These are phyloP conservation scores for Psittacus erithacus DNA, from an alignment of 2,113 vertebrate species.

Conservation along the genomic window DNA sequence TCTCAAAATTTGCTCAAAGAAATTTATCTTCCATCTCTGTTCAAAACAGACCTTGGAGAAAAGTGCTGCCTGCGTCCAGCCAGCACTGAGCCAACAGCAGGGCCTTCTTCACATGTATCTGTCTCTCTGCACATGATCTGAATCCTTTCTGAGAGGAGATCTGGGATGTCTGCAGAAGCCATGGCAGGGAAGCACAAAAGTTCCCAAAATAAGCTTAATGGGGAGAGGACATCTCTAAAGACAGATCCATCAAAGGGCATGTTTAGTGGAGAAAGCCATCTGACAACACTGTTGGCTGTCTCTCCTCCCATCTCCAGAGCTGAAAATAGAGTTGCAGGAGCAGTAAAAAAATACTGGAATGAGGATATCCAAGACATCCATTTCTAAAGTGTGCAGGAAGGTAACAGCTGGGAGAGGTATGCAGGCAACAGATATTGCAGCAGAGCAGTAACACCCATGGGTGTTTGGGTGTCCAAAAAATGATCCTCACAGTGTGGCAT, in stretches of 20 bases:
- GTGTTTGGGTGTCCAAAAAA: not conserved
- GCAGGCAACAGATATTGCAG: not conserved
- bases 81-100: not conserved
- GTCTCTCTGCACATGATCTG: not conserved
- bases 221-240: not conserved
- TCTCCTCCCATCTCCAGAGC: not conserved
- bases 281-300: not conserved
- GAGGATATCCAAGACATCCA: not conserved
- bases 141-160: not conserved
- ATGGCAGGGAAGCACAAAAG: not conserved
- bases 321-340: not conserved
- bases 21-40: not conserved
- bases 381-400: not conserved
- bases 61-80: not conserved
- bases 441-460: not conserved
- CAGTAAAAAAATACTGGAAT: not conserved
- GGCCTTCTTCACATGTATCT: not conserved
- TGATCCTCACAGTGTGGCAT: rapidly evolving
- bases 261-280: not conserved
- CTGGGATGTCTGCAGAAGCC: not conserved
- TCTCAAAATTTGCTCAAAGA: not conserved
- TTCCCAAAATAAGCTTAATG: not conserved
- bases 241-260: not conserved
- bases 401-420: not conserved
- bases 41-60: not conserved